phyloP scores from a whole-genome alignment of 2,113 vertebrate species.

The Crotalus viridis region DNA sequence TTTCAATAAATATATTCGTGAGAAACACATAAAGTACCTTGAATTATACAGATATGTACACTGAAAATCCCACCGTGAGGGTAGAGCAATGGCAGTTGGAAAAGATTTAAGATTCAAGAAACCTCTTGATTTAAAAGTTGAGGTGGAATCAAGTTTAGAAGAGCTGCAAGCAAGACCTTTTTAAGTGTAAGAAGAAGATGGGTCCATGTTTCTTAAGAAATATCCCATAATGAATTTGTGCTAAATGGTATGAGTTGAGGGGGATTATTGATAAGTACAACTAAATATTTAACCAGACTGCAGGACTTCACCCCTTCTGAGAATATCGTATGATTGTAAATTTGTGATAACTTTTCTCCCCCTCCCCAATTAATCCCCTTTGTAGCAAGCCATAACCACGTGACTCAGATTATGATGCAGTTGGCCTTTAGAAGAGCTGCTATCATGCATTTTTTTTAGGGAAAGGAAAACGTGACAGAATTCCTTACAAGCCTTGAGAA shows the following conservation, averaged over 20 bases:
- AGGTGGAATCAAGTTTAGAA: slow-evolving; percentile 7
- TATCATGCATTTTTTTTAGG: background rate
- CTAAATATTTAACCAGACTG: background rate
- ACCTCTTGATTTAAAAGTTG: background rate
- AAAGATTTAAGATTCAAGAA: background rate
- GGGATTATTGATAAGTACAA: background rate
- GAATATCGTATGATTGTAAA: background rate
- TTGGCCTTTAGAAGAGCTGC: background rate
- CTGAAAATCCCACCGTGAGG: slow-evolving; percentile 30
- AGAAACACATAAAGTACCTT: slow-evolving; percentile 21
- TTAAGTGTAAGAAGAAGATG: slow-evolving; percentile 4
- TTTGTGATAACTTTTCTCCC: background rate
- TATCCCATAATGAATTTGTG: background rate
- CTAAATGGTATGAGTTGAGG: background rate
- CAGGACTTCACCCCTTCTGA: background rate
- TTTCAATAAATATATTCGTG: slow-evolving; percentile 34
- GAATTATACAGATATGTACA: slow-evolving; percentile 18
- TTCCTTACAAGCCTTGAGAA: background rate
- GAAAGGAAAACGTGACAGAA: background rate
- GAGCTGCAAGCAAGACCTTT: background rate
- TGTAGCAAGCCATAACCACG: background rate
- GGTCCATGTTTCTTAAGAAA: background rate
- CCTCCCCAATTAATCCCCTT: background rate
- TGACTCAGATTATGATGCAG: background rate
- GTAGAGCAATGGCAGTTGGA: background rate